Evolutionary conservation across 2,113 vertebrate species (phyloP).

Genomic region (Motacilla tschutschensis): DNA sequence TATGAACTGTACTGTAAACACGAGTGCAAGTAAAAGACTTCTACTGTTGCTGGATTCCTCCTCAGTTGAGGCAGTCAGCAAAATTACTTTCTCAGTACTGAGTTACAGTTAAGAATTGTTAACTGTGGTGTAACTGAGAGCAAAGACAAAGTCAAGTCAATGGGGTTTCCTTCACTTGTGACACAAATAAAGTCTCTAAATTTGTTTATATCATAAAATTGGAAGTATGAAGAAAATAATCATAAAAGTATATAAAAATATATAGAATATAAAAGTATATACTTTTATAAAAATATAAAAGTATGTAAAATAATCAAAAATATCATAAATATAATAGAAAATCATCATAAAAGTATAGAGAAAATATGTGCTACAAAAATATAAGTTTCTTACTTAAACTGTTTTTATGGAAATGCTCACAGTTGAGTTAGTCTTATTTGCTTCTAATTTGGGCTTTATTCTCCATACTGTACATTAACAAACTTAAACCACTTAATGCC

Average conservation of each 20-base stretch:
- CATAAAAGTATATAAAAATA: not conserved
- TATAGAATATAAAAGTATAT: too few species aligned
- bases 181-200: not conserved
- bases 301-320: too few species aligned
- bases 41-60: not conserved
- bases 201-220: not conserved
- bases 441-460: not conserved
- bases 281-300: too few species aligned
- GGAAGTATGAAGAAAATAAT: not conserved
- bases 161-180: not conserved
- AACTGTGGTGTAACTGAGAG: not conserved
- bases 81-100: constrained; percentile 5
- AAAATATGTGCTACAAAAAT: not conserved
- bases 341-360: not conserved
- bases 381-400: not conserved
- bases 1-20: not conserved
- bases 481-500: not conserved
- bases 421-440: not conserved
- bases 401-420: not conserved
- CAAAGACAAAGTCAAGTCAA: not conserved
- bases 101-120: constrained; percentile 14
- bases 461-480: not conserved
- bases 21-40: not conserved
- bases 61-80: not conserved
- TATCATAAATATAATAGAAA: not conserved